A percentile compares a stretch with the other conserved stretches of the same genome.
Conservation (phyloP, 2,113 vertebrate genomes). For the Corvus moneduloides region DNA sequence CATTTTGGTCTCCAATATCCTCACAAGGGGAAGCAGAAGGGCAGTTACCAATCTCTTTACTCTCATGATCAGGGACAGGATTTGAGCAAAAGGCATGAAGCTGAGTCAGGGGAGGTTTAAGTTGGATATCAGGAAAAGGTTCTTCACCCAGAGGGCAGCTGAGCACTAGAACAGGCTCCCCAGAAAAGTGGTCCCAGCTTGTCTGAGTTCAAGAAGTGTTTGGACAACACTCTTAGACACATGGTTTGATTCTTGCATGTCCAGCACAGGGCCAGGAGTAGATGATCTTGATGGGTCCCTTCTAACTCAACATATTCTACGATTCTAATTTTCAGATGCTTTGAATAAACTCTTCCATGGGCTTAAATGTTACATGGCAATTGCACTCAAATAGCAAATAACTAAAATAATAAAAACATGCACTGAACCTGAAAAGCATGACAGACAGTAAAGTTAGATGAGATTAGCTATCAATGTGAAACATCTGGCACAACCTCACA, state of each 20-base stretch:
- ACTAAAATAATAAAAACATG: background rate
- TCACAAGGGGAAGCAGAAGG: background rate
- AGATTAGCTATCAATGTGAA: slow-evolving; percentile 34
- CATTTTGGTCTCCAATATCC: background rate
- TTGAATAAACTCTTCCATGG: background rate
- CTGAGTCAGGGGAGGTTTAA: background rate
- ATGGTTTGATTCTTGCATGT: background rate
- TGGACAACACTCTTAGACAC: background rate
- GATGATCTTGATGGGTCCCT: background rate
- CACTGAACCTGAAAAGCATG: background rate
- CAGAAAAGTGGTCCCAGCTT: background rate
- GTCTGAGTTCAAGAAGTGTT: background rate
- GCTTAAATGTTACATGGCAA: background rate
- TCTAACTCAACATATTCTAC: background rate
- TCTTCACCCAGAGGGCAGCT: background rate
- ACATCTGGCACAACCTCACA: slow-evolving; percentile 86
- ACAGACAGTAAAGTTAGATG: background rate
- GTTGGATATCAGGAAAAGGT: background rate
- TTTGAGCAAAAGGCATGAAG: background rate
- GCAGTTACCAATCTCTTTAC: background rate
- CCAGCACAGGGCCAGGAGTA: background rate
- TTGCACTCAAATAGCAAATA: background rate
- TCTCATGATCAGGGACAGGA: background rate
- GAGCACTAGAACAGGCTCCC: background rate
- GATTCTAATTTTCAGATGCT: background rate